Base-by-base conservation (phyloP, 2,888 invertebrate species). In the Dione juno region DNA sequence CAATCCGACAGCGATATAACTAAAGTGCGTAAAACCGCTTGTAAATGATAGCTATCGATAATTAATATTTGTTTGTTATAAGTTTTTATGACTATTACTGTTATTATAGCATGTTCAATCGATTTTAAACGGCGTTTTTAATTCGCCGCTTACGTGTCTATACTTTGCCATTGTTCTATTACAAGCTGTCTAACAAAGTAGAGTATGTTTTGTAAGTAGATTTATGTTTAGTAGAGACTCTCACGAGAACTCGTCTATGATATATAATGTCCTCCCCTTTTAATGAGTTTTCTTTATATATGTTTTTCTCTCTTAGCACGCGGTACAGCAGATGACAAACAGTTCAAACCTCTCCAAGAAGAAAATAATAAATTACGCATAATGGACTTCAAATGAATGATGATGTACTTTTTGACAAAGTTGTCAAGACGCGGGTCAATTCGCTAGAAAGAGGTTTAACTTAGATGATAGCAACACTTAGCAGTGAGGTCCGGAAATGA, bases 121-220 rank as follows among this genome's bases (percentile, higher is more conserved):
- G 61, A 61, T 28, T 45, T 45, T 45, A 61, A 61, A 45, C 45
- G 61, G 3, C n/a, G 43, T 61, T 61, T 59, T 61, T 61, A 61
- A 45, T 61, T 61, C n/a, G 16, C 45, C 61, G 28, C 61, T 61
- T 61, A 61, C 61, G 28, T 45, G 28, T 45, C 45, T 61, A n/a
- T 43, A 13, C 9, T 8, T 61, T 61, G 10, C 61, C 11, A 61
- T 61, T 61, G 61, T 61, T 61, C 43, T 35, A 45, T n/a, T 16
- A 28, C 41, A 59, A 28, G 37, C 11, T 45, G 35, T 35, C 28
- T 45, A n/a, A 45, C n/a, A 61, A 35, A n/a, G 43, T 45, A 45
- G 28, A 45, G 45, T 61, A n/a, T 10, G n/a, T 61, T 43, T 61
- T 61, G 28, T 28, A 14, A 40, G 58, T 10, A 45, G 43, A 61